Evolutionary conservation across 2,888 invertebrate genomes (phyloP), one percentile per base, ranked within the genome.

Genomic region (Drosophila picticornis): DNA sequence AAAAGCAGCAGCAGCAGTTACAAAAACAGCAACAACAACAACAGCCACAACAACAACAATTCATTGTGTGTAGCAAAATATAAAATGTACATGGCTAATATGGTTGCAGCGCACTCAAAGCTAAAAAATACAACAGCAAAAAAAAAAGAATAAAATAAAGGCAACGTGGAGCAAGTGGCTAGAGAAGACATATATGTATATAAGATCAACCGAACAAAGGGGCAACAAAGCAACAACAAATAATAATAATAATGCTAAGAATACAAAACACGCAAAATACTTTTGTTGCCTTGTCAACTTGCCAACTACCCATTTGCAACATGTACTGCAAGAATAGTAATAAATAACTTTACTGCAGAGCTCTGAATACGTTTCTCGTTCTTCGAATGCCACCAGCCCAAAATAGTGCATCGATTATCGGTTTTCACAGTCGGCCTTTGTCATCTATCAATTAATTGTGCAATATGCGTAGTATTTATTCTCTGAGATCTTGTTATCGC

Each of bases 61-160:
- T 40, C 52, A 48, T 66, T 83, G 70, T 75, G 61, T 77, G 64
- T 72, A 73, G 78, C 61, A 72, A 84, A 81, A 84, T 76, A 87
- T 73, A 79, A 81, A 76, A 84, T 76, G 57, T 84, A 82, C 76
- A 82, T 79, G 71, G 57, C 75, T 59, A 75, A 82, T 67, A 81
- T 77, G 86, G 81, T 72, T 77, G 72, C 67, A 71, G 46, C 66
- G 66, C 69, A 67, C 51, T 74, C 59, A 66, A 61, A 74, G 57
- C 38, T 34, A 55, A 48, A 34, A 38, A 53, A 34, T 9, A 51
- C 11, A 34, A 34, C 0, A 32, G 11, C 9, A 60, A 57, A 61
- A 25, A 57, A n/a, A 29, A 53, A n/a, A 25, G 10, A 25, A 27
- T 2, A 34, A 56, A 29, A 46, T 9, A 34, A 43, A 13, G 5